Evolutionary conservation across 2,888 invertebrate genomes (phyloP).

Genomic region (Xanthia togata): DNA sequence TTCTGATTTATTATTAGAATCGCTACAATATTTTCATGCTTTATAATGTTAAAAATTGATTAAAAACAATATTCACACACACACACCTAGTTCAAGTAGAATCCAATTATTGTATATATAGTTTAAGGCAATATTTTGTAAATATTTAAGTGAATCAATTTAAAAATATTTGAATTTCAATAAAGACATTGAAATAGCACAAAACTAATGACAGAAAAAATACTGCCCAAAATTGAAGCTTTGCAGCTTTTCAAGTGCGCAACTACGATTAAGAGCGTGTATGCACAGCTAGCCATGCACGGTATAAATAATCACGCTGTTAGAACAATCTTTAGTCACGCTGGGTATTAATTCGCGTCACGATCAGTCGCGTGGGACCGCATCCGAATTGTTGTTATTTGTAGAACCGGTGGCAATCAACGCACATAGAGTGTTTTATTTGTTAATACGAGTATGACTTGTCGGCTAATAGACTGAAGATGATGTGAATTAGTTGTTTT

Average conservation of each 20-base stretch:
- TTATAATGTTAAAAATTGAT: neutral
- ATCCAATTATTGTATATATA: no score
- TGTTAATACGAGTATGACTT: conserved; percentile 10
- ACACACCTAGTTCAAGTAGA: no score
- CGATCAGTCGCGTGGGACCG: conserved; percentile 58
- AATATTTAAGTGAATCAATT: no score
- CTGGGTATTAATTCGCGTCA: conserved; percentile 62
- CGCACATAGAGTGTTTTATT: conserved; percentile 2
- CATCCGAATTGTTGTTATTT: conserved; percentile 35
- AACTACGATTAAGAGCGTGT: conserved; percentile 5
- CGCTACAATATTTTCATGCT: neutral
- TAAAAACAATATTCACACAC: neutral
- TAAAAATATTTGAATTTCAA: no score
- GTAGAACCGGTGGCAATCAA: conserved; percentile 11
- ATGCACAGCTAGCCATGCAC: conserved; percentile 5
- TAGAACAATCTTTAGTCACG: conserved; percentile 42
- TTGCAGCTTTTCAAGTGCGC: neutral
- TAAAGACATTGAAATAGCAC: neutral
- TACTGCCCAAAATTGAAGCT: neutral
- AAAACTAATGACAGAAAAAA: neutral
- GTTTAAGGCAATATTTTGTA: no score
- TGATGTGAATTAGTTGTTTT: conserved; percentile 1
- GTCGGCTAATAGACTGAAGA: neutral
- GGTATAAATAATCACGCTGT: conserved; percentile 54
- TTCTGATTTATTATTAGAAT: neutral